Conservation (phyloP, 2,113 vertebrate genomes). For the Tachysurus vachellii region DNA sequence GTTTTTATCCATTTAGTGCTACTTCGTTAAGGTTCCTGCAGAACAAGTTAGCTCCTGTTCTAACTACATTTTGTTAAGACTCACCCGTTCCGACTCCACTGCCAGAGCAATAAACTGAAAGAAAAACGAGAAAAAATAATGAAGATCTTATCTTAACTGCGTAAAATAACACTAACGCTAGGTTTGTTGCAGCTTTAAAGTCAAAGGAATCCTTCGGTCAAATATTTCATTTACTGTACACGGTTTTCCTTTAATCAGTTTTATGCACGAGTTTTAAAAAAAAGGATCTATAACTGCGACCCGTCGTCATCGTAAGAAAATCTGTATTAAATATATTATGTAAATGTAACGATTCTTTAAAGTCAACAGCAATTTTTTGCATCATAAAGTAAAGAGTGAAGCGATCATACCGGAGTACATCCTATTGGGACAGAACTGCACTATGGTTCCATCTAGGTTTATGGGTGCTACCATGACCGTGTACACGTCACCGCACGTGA, state of each 20-base stretch:
- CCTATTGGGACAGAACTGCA: constrained; percentile 81
- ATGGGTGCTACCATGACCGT: constrained; percentile 80
- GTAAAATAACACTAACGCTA: not conserved
- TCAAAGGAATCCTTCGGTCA: not conserved
- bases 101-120: constrained; percentile 87
- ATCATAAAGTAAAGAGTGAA: not conserved
- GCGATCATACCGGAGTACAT: constrained; percentile 83
- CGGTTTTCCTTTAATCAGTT: not conserved
- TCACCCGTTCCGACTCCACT: constrained; percentile 83
- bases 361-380: not conserved
- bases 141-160: not conserved
- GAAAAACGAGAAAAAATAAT: constrained; percentile 42
- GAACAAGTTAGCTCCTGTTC: not conserved
- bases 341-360: not conserved
- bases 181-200: not conserved
- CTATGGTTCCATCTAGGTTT: constrained; percentile 67
- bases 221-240: not conserved
- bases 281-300: not conserved
- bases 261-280: not conserved
- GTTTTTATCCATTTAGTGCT: not conserved
- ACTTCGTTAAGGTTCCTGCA: not conserved
- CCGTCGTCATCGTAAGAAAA: not conserved
- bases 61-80: constrained; percentile 4
- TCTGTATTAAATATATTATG: not conserved
- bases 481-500: constrained; percentile 84